Conservation (phyloP, 1,140 invertebrate species). For the Orchesella cincta region DNA sequence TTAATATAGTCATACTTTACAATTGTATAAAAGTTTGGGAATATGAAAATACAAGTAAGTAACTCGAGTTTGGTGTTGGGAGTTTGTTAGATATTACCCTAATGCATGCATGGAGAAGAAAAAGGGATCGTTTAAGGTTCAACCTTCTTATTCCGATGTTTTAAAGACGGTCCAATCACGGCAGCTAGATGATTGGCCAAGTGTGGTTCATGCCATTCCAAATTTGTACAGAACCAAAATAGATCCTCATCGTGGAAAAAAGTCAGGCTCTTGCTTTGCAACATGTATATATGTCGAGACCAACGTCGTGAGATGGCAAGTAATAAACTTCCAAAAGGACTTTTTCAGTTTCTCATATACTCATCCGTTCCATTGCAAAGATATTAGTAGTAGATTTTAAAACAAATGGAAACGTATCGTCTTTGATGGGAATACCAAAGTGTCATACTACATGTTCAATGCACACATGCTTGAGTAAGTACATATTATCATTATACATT, state of each 20-base stretch:
- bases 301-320: background rate
- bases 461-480: too few species aligned
- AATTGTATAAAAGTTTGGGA: background rate
- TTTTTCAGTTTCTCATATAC: too few species aligned
- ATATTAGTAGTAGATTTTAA: too few species aligned
- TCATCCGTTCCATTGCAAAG: too few species aligned
- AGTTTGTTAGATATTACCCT: background rate
- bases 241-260: slow-evolving; percentile 37
- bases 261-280: background rate
- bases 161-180: slow-evolving; percentile 48
- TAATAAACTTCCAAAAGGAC: background rate
- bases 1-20: slow-evolving; percentile 11
- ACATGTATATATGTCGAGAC: background rate
- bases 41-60: background rate
- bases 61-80: background rate
- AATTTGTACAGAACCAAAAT: slow-evolving; percentile 52
- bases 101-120: slow-evolving; percentile 1
- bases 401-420: too few species aligned
- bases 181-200: slow-evolving; percentile 52
- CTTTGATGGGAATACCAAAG: too few species aligned
- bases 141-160: slow-evolving; percentile 40
- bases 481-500: too few species aligned
- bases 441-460: too few species aligned
- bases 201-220: slow-evolving; percentile 52
- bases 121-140: slow-evolving; percentile 1